Evolutionary conservation across 2,888 invertebrate species (phyloP).

Genomic region (Tyria jacobaeae): DNA sequence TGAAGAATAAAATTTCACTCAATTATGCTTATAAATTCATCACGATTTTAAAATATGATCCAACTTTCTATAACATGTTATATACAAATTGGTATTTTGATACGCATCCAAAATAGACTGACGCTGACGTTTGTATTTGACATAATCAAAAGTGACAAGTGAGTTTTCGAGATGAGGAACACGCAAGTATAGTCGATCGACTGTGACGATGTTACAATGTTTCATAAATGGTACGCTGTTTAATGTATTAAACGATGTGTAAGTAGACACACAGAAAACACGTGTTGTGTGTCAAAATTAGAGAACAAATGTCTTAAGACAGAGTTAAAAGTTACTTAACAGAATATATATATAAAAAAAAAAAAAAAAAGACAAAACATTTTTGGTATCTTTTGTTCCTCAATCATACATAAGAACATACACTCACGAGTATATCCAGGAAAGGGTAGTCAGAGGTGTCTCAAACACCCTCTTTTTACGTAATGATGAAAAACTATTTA

Average conservation of each 20-base stretch:
- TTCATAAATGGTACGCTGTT: constrained; percentile 14
- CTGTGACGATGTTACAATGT: constrained; percentile 26
- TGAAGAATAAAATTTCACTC: too few relatives aligned
- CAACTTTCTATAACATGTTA: too few relatives aligned
- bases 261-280: background rate
- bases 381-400: too few relatives aligned
- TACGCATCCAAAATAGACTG: constrained; percentile 8
- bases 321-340: too few relatives aligned
- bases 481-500: too few relatives aligned
- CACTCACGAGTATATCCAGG: too few relatives aligned
- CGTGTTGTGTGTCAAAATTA: background rate
- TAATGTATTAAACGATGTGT: background rate
- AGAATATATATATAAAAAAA: background rate
- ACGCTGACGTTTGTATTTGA: constrained; percentile 20
- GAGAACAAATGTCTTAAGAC: background rate
- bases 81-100: constrained; percentile 4
- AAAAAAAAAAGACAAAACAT: too few relatives aligned
- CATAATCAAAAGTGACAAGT: constrained; percentile 40
- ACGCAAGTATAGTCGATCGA: constrained; percentile 35
- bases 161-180: constrained; percentile 29
- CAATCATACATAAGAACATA: too few relatives aligned
- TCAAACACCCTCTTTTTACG: too few relatives aligned
- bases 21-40: too few relatives aligned
- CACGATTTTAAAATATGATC: too few relatives aligned
- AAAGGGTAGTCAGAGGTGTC: too few relatives aligned